Evolutionary conservation across 2,113 vertebrate species (phyloP).

Genomic region (Chaetodon auriga): DNA sequence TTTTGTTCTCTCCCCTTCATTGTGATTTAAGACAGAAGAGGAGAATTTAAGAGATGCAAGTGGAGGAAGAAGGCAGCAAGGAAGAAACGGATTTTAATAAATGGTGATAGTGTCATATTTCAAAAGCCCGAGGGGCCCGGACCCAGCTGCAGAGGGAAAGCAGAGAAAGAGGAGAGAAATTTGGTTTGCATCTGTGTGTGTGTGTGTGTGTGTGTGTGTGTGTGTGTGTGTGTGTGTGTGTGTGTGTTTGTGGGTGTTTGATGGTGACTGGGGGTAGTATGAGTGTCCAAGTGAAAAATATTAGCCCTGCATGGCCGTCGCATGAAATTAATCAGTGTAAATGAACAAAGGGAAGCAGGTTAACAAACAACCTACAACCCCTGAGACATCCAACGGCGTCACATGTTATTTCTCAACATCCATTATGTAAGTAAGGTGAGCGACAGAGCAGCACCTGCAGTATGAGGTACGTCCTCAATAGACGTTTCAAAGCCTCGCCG

Average conservation of each 20-base stretch:
- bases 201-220: not conserved
- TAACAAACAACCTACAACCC: conserved; percentile 27
- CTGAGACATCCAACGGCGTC: not conserved
- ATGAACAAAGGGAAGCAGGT: conserved; percentile 20
- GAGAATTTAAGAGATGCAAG: not conserved
- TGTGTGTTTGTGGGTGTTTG: not conserved
- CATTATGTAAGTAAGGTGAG: not conserved
- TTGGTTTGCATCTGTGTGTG: not conserved
- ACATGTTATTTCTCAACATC: not conserved
- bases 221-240: not conserved
- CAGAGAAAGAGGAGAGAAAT: conserved; percentile 26
- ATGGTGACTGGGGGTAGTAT: not conserved
- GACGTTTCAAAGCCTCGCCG: not conserved
- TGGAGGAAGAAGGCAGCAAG: not conserved
- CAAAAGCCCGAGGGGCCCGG: conserved; percentile 44
- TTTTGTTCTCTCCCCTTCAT: not conserved
- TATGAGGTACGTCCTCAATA: not conserved
- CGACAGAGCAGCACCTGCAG: not conserved
- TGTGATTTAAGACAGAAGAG: conserved; percentile 30
- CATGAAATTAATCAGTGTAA: conserved; percentile 24
- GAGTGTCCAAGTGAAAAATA: conserved; percentile 1
- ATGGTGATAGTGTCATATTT: conserved; percentile 64
- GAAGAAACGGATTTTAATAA: conserved; percentile 39
- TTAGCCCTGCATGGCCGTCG: not conserved
- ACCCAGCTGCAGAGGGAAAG: conserved; percentile 55